Percentiles rank a stretch among this genome's conserved stretches.
Evolutionary conservation across 30 jellyfish, hydroid and myxozoan species (phyloP).

Genomic region (Catostylus mosaicus): DNA sequence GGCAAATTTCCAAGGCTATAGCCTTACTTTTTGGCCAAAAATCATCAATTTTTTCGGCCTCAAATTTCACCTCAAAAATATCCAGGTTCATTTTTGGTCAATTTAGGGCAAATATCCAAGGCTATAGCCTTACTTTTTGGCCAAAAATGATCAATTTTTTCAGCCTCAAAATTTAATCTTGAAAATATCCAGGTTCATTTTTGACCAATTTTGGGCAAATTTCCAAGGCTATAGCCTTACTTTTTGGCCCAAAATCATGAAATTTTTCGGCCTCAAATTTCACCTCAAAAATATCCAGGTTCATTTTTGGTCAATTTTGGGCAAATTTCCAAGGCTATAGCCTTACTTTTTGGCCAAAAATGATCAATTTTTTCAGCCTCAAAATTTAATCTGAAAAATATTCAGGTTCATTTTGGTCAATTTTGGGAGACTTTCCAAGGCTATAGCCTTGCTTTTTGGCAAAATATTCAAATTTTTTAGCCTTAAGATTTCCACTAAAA

Average conservation of each 20-base stretch:
- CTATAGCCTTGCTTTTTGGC: slow-evolving; percentile 14
- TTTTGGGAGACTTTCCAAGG: neutral
- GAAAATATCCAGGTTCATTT: no score
- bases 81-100: neutral
- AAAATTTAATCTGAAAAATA: no score
- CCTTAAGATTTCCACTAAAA: no score
- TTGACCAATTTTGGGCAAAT: slow-evolving; percentile 5
- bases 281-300: neutral
- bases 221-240: slow-evolving; percentile 20
- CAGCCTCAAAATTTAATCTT: no score
- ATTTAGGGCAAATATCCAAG: neutral
- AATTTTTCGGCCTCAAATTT: neutral
- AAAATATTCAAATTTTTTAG: no score
- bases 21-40: neutral
- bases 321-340: neutral
- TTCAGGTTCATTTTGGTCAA: no score
- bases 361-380: neutral
- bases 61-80: no score
- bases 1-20: neutral
- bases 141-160: neutral
- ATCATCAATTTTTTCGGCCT: no score
- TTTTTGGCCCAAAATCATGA: neutral
- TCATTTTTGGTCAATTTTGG: neutral
- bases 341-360: slow-evolving; percentile 16
- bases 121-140: neutral